These are phyloP conservation scores for Drosophila murphyi DNA, from an alignment of 1,140 invertebrate species.

Conservation along the genomic window DNA sequence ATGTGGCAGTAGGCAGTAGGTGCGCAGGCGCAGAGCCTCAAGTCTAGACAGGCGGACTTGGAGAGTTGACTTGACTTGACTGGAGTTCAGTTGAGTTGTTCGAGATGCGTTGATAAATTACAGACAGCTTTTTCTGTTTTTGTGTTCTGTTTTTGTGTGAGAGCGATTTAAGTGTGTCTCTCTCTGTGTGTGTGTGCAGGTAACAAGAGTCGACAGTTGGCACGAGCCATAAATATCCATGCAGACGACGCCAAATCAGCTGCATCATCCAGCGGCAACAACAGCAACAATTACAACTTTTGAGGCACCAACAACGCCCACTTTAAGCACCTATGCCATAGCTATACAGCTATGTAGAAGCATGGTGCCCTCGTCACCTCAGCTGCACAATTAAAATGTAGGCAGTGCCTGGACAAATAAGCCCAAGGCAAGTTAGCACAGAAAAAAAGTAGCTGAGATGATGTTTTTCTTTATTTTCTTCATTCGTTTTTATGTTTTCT, in stretches of 20 bases:
- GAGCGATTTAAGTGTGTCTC: constrained; percentile 48
- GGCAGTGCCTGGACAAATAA: constrained; percentile 64
- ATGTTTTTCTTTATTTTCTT: constrained; percentile 21
- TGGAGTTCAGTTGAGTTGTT: constrained; percentile 41
- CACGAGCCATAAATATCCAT: constrained; percentile 73
- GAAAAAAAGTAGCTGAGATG: constrained; percentile 37
- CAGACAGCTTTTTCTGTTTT: constrained; percentile 39
- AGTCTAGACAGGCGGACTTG: constrained; percentile 43
- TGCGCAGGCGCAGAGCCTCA: neutral
- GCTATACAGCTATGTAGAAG: neutral
- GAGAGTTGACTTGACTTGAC: constrained; percentile 16
- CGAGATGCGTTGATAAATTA: constrained; percentile 65
- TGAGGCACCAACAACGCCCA: constrained; percentile 59
- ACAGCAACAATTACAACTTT: constrained; percentile 67
- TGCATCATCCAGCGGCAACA: constrained; percentile 68
- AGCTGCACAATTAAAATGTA: constrained; percentile 57
- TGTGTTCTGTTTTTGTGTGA: constrained; percentile 27
- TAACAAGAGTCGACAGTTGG: constrained; percentile 65
- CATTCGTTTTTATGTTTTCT: constrained; percentile 47
- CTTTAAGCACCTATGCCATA: constrained; percentile 66
- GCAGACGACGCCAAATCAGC: constrained; percentile 60
- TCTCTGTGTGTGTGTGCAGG: constrained; percentile 27
- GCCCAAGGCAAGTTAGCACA: constrained; percentile 43
- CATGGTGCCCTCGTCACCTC: constrained; percentile 31
- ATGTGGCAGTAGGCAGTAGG: neutral